Evolutionary conservation across 2,888 invertebrate genomes (phyloP).

Genomic region (Calameuta filiformis): DNA sequence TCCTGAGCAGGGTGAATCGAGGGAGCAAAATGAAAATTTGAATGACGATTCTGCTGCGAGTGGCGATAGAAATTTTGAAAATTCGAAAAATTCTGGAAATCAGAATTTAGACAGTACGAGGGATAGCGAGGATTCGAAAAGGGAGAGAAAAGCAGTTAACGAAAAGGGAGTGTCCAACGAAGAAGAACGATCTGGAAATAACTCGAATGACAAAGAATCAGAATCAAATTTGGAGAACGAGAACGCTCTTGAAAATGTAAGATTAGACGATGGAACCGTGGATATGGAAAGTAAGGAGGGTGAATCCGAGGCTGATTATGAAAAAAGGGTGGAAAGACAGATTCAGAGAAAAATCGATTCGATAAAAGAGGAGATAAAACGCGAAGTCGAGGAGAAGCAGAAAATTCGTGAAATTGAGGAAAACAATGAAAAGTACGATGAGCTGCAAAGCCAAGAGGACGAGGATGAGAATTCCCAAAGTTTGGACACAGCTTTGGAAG

Average conservation of each 20-base stretch:
- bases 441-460: conserved; percentile 32
- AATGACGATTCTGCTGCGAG: conserved; percentile 8
- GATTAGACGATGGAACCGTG: neutral
- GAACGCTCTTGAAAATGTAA: neutral
- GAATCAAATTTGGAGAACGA: neutral
- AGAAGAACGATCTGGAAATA: neutral
- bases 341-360: conserved; percentile 60
- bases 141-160: conserved; percentile 8
- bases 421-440: conserved; percentile 52
- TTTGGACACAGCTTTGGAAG: neutral
- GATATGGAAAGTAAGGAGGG: conserved; percentile 22
- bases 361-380: conserved; percentile 63
- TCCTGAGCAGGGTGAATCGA: conserved; percentile 4
- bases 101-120: no score
- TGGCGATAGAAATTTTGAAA: conserved; percentile 3
- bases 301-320: conserved; percentile 32
- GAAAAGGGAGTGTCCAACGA: conserved; percentile 15
- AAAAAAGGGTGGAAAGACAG: conserved; percentile 54
- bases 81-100: conserved; percentile 2
- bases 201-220: neutral
- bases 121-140: no score
- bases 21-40: neutral
- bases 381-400: conserved; percentile 53
- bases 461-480: conserved; percentile 28
- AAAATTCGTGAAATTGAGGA: conserved; percentile 39